Percentiles rank a stretch among this genome's conserved stretches.
These are phyloP conservation scores for Polietes domitor DNA, from an alignment of 2,888 invertebrate species.

Conservation along the genomic window DNA sequence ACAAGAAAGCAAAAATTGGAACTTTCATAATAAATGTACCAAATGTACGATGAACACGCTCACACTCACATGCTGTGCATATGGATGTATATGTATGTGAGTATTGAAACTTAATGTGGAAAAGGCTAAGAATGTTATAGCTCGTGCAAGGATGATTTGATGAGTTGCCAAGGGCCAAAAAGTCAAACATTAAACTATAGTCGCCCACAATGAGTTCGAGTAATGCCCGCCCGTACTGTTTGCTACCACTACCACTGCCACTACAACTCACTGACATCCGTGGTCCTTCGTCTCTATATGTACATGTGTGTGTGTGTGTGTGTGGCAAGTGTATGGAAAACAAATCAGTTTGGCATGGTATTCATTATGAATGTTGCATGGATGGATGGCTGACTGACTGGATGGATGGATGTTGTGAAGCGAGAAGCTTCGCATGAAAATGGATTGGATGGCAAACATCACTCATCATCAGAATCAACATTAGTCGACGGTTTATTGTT, in stretches of 20 bases:
- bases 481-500: slow-evolving; percentile 50
- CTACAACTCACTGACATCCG: slow-evolving; percentile 10
- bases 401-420: neutral
- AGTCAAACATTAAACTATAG: slow-evolving; percentile 60
- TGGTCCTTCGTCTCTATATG: slow-evolving; percentile 12
- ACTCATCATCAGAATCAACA: slow-evolving; percentile 60
- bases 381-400: neutral
- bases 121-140: slow-evolving; percentile 57
- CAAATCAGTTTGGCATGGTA: slow-evolving; percentile 54
- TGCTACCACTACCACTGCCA: neutral
- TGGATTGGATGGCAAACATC: slow-evolving; percentile 60
- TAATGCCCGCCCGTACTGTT: slow-evolving; percentile 39
- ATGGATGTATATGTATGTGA: neutral
- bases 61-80: slow-evolving; percentile 9
- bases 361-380: slow-evolving; percentile 56
- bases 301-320: slow-evolving; percentile 16
- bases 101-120: slow-evolving; percentile 47
- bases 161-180: slow-evolving; percentile 64
- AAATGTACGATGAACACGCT: slow-evolving; percentile 3
- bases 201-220: slow-evolving; percentile 59
- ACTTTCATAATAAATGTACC: slow-evolving; percentile 61
- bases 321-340: slow-evolving; percentile 19
- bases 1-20: slow-evolving; percentile 46
- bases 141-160: slow-evolving; percentile 60
- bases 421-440: slow-evolving; percentile 42